Evolutionary conservation across 2,888 invertebrate genomes (phyloP).

Genomic region (Watsonalla cultraria): DNA sequence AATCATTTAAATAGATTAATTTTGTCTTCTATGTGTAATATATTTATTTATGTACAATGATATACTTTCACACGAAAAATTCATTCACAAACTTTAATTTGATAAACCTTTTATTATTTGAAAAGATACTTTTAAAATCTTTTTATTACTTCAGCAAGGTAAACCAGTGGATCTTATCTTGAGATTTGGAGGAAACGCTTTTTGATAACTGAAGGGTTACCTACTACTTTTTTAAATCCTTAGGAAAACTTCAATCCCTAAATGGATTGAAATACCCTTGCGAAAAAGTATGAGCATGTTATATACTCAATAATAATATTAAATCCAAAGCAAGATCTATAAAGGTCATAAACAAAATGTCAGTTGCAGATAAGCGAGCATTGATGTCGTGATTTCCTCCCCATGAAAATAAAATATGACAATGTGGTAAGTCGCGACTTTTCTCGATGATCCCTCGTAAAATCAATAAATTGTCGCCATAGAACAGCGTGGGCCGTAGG

Average conservation of each 20-base stretch:
- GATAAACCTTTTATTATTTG: no score
- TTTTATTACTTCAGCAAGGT: no score
- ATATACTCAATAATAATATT: no score
- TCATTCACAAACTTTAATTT: no score
- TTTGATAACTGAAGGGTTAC: no score
- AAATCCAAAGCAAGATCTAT: conserved; percentile 4
- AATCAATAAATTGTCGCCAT: conserved; percentile 70
- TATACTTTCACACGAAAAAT: conserved; percentile 13
- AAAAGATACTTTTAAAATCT: no score
- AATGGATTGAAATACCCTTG: background rate
- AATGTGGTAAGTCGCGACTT: conserved; percentile 65
- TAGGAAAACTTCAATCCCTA: no score
- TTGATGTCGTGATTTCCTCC: conserved; percentile 66
- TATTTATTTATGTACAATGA: conserved; percentile 69
- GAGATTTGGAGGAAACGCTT: no score
- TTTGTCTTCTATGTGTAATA: no score
- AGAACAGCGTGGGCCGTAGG: conserved; percentile 41
- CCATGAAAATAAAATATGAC: conserved; percentile 68
- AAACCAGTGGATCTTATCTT: background rate
- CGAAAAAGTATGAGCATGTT: no score
- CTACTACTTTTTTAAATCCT: no score
- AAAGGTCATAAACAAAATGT: conserved; percentile 17
- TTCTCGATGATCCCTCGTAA: conserved; percentile 72
- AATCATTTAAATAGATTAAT: conserved; percentile 48
- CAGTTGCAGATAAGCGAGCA: conserved; percentile 47